Base-by-base conservation (phyloP, 2,113 vertebrate genomes). In the Dolichotis patagonum region DNA sequence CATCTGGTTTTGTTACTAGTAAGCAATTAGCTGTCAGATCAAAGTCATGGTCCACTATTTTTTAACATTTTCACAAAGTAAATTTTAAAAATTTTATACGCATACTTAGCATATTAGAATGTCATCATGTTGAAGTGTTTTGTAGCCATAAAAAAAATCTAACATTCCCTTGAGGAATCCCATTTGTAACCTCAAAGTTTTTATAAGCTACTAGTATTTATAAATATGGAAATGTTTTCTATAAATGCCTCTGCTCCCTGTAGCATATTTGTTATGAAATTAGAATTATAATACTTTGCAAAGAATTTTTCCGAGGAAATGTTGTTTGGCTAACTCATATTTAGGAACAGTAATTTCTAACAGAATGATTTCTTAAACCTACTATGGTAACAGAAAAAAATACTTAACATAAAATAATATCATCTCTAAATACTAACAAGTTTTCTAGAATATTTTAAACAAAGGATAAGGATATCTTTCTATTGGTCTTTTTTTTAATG, bases 391-490 rank as follows among this genome's bases (percentile, higher is more conserved):
- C 91, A 41, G 58, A 85, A 96, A 91, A 91, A 95, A 83, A 35
- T 65, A 67, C 56, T 86, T 91, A 60, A 83, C 26, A 87, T 32
- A 86, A 93, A 96, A 84, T 71, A 97, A 88, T 88, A 75, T 4
- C 43, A 11, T 96, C 56, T 96, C 41, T 96, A 91, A 91, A 90
- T 71, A 77, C 26, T 94, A 94, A 52, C 80, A 96, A 82, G 83
- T 95, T 95, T 87, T 71, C 85, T 96, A 90, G 62, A 97, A 93
- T 97, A 95, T 89, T 80, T 77, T 98, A 10, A 93, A 83, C 49
- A 90, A 92, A 26, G 41, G 26, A 80, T 94, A 90, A 90, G 46
- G 62, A 60, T 62, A 96, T 97, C 84, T 93, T 98, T 96, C 92
- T 69, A 43, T 85, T 92, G 43, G 83, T 80, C 83, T 88, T 63